Evolutionary conservation across 2,888 invertebrate genomes (phyloP).

Genomic region (Zaprionus obscuricornis): DNA sequence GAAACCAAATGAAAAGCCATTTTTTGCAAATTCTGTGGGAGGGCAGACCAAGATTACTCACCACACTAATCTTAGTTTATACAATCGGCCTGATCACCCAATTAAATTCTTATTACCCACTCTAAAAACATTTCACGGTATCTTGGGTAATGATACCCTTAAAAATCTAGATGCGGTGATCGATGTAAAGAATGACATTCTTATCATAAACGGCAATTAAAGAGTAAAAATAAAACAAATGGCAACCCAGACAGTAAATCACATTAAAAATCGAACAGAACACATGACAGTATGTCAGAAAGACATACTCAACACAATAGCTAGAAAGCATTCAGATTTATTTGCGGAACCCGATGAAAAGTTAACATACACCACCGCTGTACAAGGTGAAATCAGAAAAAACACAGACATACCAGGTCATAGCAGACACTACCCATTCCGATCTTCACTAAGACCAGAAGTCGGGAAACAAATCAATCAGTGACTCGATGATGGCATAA

Average conservation of each 20-base stretch:
- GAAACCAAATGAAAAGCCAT: background rate
- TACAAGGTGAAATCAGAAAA: background rate
- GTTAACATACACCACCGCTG: too few species aligned
- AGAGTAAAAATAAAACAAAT: background rate
- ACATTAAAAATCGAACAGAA: background rate
- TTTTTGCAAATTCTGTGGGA: background rate
- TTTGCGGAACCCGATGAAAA: too few species aligned
- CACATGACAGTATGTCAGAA: background rate
- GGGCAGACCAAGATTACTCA: slow-evolving; percentile 1
- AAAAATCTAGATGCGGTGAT: background rate
- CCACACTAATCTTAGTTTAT: too few species aligned
- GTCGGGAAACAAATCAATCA: background rate
- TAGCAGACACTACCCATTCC: background rate
- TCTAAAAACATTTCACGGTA: too few species aligned
- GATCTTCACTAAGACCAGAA: background rate
- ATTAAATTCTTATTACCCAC: too few species aligned
- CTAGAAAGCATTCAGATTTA: background rate
- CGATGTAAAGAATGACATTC: background rate
- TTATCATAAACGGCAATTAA: background rate
- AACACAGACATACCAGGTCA: background rate
- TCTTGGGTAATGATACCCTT: too few species aligned
- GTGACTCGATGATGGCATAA: too few species aligned
- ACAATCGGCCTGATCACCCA: too few species aligned
- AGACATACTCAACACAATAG: background rate
- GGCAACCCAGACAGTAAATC: background rate